Evolutionary conservation across 2,888 invertebrate genomes (phyloP), one percentile per base, ranked within the genome.

Genomic region (Ischnus inquisitorius): DNA sequence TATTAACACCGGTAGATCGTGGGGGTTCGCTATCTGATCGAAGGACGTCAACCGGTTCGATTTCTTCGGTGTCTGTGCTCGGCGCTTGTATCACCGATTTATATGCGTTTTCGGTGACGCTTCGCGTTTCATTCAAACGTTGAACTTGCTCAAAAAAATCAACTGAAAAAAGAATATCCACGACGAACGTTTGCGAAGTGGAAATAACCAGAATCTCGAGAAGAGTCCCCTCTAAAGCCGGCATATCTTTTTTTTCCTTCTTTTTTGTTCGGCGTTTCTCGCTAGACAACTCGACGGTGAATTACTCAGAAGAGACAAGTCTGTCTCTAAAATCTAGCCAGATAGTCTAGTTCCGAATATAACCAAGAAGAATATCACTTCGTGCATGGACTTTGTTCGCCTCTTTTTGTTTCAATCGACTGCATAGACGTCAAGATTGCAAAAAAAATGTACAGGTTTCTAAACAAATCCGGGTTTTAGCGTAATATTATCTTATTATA

Each of bases 161-260:
- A 8, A 34, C 1, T 0, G 34, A 39, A 64, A 39, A 64, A 39
- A 39, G 19, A 64, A 0, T n/a, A 64, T 64, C 3, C 16, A 64
- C 5, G 8, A 64, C 62, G 62, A 64, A 5, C 25, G 46, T 43
- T 12, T 46, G 22, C n/a, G 67, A 19, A 51, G 16, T 51, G 34
- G 34, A 69, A 69, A 69, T 28, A 65, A 65, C 65, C 65, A 43
- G 43, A n/a, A 65, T 19, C 41, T n/a, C 28, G 22, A 19, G 22
- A 22, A 43, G 48, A n/a, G 34, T 34, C 34, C 34, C 2, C 5
- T 0, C 34, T 34, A 10, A 22, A 54, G 22, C 10, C 22, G 54
- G 8, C 0, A 10, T 4, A 1, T 22, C 12, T 54, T 8, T 51
- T 51, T 51, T 51, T 46, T n/a, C 8, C 34, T 34, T 34, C 34